Evolutionary conservation across 2,797 vertebrate genomes (phyloP), one percentile per base, ranked within the genome.

Genomic region (Enteromius trimaculatus): DNA sequence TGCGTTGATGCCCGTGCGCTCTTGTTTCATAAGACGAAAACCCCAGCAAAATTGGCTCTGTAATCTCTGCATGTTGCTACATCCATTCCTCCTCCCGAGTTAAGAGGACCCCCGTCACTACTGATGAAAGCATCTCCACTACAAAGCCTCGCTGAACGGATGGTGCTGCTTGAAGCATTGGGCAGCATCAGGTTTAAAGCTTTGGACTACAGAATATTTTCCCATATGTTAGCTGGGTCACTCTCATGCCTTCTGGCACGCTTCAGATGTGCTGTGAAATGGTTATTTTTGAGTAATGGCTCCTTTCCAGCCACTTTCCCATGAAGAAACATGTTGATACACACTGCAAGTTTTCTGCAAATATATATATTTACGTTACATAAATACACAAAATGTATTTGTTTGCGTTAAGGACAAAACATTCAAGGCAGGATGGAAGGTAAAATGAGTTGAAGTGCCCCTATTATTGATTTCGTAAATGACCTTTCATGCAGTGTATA

Each of bases 141-240:
- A 58, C 65, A 80, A 80, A 58, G 34, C 78, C 34, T 80, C 5
- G 3, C n/a, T 39, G 51, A 58, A 79, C 17, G 44, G 44, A 68
- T 23, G 19, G 21, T 37, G 62, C 64, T 55, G 66, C 23, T 31
- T 80, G 16, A 71, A 70, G 37, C 68, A 42, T 9, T 47, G 13
- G 29, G 49, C 65, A 69, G 34, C 78, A 69, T 55, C 78, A 58
- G 34, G 78, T 68, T 80, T 70, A 19, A 39, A 51, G 66, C 11
- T 71, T 62, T 71, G 79, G 66, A 77, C 58, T 34, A 31, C 68
- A 77, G 70, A 80, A 72, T 71, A 60, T 74, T 78, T 86, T 69
- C 60, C 79, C 74, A 84, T 77, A 75, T 87, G 62, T 66, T 76
- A 65, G 26, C 79, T 82, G 83, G 75, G 79, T 64, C 75, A 82